Conservation (phyloP, 1,140 invertebrate species). For the Aphidius ervi region DNA sequence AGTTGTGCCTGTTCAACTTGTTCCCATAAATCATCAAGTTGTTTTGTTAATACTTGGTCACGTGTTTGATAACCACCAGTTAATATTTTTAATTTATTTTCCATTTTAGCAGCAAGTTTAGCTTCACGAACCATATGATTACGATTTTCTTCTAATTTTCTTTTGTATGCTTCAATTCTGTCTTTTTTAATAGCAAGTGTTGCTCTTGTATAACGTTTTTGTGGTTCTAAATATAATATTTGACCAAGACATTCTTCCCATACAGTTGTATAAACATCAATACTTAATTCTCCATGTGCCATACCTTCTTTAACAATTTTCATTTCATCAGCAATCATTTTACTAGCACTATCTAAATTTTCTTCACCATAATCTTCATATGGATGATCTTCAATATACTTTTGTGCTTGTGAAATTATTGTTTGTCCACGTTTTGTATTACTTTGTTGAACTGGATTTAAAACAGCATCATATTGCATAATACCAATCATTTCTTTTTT, state of each 20-base stretch:
- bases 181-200: conserved; percentile 95
- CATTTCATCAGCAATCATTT: conserved; percentile 78
- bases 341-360: conserved; percentile 53
- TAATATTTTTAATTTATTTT: conserved; percentile 94
- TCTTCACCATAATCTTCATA: conserved; percentile 65
- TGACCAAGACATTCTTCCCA: conserved; percentile 94
- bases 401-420: conserved; percentile 61
- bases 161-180: conserved; percentile 87
- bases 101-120: conserved; percentile 93
- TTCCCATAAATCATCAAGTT: conserved; percentile 81
- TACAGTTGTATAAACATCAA: conserved; percentile 88
- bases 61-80: conserved; percentile 86
- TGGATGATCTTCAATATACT: conserved; percentile 81
- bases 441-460: conserved; percentile 57
- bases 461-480: conserved; percentile 83
- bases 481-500: conserved; percentile 96
- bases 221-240: conserved; percentile 82
- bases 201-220: conserved; percentile 89
- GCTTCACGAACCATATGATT: conserved; percentile 93
- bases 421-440: conserved; percentile 46
- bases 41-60: conserved; percentile 85
- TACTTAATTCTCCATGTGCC: conserved; percentile 87
- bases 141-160: conserved; percentile 87
- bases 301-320: conserved; percentile 86
- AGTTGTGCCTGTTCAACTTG: conserved; percentile 86